Percentiles rank a stretch among this genome's conserved stretches.
Conservation (phyloP, 2,113 vertebrate genomes). For the Etheostoma cragini region DNA sequence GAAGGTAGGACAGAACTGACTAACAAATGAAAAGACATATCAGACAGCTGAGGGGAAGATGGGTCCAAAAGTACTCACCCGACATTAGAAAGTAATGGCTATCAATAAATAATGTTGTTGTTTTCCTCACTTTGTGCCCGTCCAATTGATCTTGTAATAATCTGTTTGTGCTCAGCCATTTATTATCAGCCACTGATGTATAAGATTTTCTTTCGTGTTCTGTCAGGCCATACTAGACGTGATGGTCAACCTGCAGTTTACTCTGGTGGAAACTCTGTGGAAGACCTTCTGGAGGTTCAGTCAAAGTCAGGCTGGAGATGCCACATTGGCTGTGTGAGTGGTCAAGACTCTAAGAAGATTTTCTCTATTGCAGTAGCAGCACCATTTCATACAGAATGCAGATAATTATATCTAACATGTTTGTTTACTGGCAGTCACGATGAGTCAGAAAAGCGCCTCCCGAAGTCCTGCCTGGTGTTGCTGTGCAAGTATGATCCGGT, state of each 20-base stretch:
- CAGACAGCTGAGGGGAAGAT: background rate
- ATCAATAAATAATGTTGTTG: background rate
- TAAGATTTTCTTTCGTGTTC: conserved; percentile 1
- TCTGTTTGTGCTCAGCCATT: background rate
- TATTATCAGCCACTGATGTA: background rate
- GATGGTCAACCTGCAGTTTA: conserved; percentile 96
- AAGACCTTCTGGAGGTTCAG: conserved; percentile 96
- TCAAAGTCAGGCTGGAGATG: conserved; percentile 88
- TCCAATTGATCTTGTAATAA: background rate
- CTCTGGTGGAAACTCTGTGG: conserved; percentile 94
- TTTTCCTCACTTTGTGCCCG: conserved; percentile 1
- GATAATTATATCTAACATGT: background rate
- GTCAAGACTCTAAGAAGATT: background rate
- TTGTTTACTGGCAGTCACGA: conserved; percentile 84
- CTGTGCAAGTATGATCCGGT: conserved; percentile 95
- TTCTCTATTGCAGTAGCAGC: background rate
- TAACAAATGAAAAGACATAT: background rate
- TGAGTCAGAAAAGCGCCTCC: conserved; percentile 93
- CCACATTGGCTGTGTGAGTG: conserved; percentile 89
- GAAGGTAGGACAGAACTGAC: background rate
- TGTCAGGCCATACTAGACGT: conserved; percentile 92
- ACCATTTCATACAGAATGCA: conserved; percentile 1
- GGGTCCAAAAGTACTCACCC: background rate
- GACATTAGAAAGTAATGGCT: background rate
- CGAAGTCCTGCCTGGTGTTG: conserved; percentile 90